phyloP scores from a whole-genome alignment of 2,797 vertebrate genomes.

The Clarias platycephalus region DNA sequence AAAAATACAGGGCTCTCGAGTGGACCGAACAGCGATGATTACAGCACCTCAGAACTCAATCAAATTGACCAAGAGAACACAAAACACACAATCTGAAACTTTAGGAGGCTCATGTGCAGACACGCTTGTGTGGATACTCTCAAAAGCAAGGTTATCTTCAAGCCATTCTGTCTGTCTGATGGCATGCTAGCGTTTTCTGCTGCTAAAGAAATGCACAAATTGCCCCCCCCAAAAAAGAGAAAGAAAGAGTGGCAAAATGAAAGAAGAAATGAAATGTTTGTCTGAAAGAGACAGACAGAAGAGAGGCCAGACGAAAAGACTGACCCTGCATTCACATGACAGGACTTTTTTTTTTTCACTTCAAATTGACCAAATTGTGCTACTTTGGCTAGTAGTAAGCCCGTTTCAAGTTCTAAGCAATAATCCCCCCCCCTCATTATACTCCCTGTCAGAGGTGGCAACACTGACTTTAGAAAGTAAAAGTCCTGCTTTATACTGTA shows the following conservation, averaged over 20 bases:
- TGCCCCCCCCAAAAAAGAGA: background rate
- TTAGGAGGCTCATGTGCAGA: slow-evolving; percentile 27
- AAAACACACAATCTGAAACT: slow-evolving; percentile 41
- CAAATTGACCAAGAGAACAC: slow-evolving; percentile 36
- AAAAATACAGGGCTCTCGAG: slow-evolving; percentile 47
- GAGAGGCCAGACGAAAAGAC: background rate
- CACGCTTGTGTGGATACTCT: slow-evolving; percentile 6
- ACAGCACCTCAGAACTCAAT: slow-evolving; percentile 46
- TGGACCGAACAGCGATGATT: slow-evolving; percentile 43
- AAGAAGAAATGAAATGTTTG: slow-evolving; percentile 11
- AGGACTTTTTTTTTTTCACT: background rate
- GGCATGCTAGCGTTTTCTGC: slow-evolving; percentile 27
- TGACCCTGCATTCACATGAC: background rate
- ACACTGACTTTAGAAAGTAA: too few relatives aligned
- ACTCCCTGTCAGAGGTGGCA: too few relatives aligned
- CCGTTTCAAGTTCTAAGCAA: too few relatives aligned
- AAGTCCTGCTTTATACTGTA: too few relatives aligned
- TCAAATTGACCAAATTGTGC: background rate
- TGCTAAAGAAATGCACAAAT: slow-evolving; percentile 33
- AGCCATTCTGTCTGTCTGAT: slow-evolving; percentile 34
- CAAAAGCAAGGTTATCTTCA: slow-evolving; percentile 32
- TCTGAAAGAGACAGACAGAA: slow-evolving; percentile 1
- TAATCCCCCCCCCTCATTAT: background rate
- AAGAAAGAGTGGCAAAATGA: slow-evolving; percentile 17
- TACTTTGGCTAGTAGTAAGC: background rate